Evolutionary conservation across 2,888 invertebrate genomes (phyloP), one percentile per base, ranked within the genome.

Genomic region (Lithophane ornitopus): DNA sequence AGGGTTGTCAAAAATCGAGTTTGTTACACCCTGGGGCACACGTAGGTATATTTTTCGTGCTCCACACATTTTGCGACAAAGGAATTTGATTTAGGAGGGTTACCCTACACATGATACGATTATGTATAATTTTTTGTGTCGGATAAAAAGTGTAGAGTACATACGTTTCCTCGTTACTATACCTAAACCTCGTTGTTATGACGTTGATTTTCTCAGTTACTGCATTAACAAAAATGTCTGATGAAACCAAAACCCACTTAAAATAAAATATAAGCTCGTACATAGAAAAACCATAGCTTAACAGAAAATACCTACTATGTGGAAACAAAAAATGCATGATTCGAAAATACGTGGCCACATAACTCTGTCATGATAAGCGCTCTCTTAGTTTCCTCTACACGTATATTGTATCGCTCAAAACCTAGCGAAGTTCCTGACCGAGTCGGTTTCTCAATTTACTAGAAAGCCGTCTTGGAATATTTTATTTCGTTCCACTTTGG

Each of bases 391-490:
- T 26, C 28, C 52, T 26, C 19, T 19, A 56, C 56, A 58, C 72
- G 70, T 74, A 61, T 71, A 61, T 62, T 62, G 52, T 61, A 46
- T 39, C 54, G 59, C 72, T 63, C 71, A 54, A 49, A 63, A 69
- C 71, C 71, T 28, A 62, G 66, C 39, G 39, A 78, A 76, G 70
- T 68, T 79, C 67, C 70, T 74, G 77, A 70, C 71, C 76, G 74
- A 74, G 56, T 79, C 59, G 66, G 78, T 76, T 72, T 81, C 89
- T 86, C 89, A 87, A 87, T 87, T 88, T 82, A 74, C 74, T 83
- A 81, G 86, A 87, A 79, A 87, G 87, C 84, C 69, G 80, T 80
- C 77, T 73, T 52, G 70, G 79, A 89, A 87, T 88, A 88, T 87
- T 84, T 88, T 88, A 88, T 85, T 78, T 76, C 63, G 81, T 56